Conservation (phyloP, 2,113 vertebrate genomes). For the Notarius quadriscutis region DNA sequence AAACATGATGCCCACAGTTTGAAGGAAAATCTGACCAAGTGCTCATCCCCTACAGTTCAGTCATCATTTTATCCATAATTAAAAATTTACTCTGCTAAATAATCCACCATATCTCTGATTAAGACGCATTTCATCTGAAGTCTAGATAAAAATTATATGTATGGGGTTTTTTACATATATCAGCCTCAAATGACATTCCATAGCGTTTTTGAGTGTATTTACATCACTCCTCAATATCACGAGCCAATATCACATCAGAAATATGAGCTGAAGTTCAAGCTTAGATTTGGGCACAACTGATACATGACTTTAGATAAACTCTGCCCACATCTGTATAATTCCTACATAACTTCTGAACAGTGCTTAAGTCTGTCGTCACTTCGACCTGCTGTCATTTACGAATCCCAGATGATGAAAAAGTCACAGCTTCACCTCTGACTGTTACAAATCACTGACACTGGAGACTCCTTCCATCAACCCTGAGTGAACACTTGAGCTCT, state of each 20-base stretch:
- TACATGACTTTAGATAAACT: background rate
- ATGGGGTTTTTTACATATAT: background rate
- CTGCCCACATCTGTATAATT: background rate
- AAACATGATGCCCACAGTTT: no score
- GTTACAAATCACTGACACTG: background rate
- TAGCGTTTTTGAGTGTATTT: background rate
- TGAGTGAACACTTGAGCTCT: background rate
- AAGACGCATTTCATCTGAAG: background rate
- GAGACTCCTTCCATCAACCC: background rate
- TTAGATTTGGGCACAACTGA: background rate
- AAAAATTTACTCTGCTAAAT: background rate
- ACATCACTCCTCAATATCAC: background rate
- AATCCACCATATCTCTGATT: background rate
- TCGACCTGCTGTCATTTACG: background rate
- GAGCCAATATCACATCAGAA: background rate
- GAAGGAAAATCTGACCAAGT: background rate
- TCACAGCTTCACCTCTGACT: no score
- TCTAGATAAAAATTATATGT: background rate
- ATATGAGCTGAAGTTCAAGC: no score
- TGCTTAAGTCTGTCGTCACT: background rate
- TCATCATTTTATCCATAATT: background rate
- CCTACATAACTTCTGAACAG: background rate
- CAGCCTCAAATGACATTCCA: background rate
- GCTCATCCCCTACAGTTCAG: background rate
- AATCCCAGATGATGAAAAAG: no score